phyloP scores from a whole-genome alignment of 2,797 vertebrate species.

The Margarornis squamiger region DNA sequence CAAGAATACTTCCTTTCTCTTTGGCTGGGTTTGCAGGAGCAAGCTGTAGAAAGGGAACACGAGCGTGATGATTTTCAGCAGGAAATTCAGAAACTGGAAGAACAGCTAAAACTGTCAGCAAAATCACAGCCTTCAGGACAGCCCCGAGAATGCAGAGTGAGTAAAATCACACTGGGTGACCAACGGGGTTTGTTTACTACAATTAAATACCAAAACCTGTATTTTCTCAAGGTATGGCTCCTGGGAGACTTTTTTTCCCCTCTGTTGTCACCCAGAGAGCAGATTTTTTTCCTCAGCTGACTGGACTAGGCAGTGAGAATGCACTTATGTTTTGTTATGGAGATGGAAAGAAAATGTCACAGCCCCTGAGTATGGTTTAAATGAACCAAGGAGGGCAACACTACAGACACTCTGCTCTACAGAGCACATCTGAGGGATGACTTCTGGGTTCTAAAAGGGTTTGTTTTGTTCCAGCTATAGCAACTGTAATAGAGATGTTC shows the following conservation, averaged over 20 bases:
- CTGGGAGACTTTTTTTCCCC: not conserved
- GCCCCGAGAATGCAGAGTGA: slow-evolving; percentile 69
- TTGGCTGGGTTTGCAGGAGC: slow-evolving; percentile 78
- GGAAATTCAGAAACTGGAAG: slow-evolving; percentile 90
- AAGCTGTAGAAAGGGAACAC: slow-evolving; percentile 93
- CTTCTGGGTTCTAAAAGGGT: not conserved
- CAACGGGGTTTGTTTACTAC: not conserved
- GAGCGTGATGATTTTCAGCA: slow-evolving; percentile 97
- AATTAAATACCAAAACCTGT: not conserved
- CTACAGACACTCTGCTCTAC: not conserved
- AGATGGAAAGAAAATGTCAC: not conserved
- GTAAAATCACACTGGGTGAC: not conserved
- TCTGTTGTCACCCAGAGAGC: not conserved
- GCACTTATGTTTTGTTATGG: not conserved
- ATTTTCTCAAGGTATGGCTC: not conserved
- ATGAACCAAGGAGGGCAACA: not conserved
- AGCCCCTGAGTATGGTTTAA: not conserved
- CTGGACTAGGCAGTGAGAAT: not conserved
- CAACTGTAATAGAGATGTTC: not conserved
- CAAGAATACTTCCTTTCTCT: not conserved
- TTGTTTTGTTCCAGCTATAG: not conserved
- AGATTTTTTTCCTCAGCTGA: not conserved
- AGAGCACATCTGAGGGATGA: not conserved
- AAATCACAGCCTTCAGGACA: slow-evolving; percentile 56
- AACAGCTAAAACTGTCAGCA: slow-evolving; percentile 77